Percentiles rank a stretch among this genome's conserved stretches.
phyloP scores from a whole-genome alignment of 2,888 invertebrate species.

The Selenia dentaria region DNA sequence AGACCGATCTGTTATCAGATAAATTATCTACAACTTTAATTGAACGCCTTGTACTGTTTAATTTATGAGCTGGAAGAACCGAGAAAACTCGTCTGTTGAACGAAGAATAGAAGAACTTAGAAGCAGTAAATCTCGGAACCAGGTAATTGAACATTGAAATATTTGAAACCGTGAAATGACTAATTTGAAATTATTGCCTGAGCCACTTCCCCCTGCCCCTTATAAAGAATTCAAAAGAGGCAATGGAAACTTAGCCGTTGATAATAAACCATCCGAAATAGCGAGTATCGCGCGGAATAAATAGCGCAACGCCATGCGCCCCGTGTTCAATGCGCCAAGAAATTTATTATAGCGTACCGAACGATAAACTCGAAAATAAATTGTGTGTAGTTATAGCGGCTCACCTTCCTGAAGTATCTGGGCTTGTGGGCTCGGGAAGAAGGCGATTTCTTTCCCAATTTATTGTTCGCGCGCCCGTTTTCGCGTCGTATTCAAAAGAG shows the following conservation, averaged over 20 bases:
- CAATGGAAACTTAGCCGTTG: slow-evolving; percentile 38
- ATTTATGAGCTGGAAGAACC: slow-evolving; percentile 5
- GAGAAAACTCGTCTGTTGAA: slow-evolving; percentile 1
- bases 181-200: slow-evolving; percentile 34
- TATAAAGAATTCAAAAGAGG: slow-evolving; percentile 35
- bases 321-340: slow-evolving; percentile 49
- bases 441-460: slow-evolving; percentile 50
- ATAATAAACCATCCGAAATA: slow-evolving; percentile 40
- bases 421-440: slow-evolving; percentile 36
- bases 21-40: slow-evolving; percentile 13
- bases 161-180: slow-evolving; percentile 33
- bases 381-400: slow-evolving; percentile 52
- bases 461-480: slow-evolving; percentile 56
- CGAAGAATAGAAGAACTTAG: slow-evolving; percentile 11
- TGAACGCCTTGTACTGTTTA: slow-evolving; percentile 6
- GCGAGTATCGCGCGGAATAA: slow-evolving; percentile 43
- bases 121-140: slow-evolving; percentile 10
- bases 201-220: slow-evolving; percentile 24
- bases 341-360: slow-evolving; percentile 53
- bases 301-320: slow-evolving; percentile 46
- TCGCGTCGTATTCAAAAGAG: slow-evolving; percentile 52
- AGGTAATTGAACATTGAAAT: slow-evolving; percentile 29
- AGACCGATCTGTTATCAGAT: background rate
- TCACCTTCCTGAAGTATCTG: slow-evolving; percentile 33
- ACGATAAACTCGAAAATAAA: slow-evolving; percentile 63